phyloP scores from a whole-genome alignment of 2,888 invertebrate species.

The Nemotelus pantherinus region DNA sequence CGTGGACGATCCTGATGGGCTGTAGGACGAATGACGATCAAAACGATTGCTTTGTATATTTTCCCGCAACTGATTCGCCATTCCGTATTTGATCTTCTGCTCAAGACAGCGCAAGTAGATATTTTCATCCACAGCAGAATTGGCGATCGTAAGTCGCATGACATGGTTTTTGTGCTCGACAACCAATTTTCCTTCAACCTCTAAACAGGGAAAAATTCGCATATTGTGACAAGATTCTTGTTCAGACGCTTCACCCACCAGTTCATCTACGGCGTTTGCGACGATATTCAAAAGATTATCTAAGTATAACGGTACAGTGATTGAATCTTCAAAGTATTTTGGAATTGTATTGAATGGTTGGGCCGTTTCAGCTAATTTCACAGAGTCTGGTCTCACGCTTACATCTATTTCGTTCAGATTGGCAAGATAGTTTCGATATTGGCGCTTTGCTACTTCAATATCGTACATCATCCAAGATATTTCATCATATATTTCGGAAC shows the following conservation, averaged over 20 bases:
- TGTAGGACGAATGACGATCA: neutral
- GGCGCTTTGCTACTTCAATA: conserved; percentile 25
- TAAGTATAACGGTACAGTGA: conserved; percentile 40
- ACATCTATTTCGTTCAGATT: conserved; percentile 39
- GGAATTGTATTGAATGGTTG: conserved; percentile 6
- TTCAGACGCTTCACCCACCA: neutral
- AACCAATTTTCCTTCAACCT: neutral
- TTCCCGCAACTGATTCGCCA: neutral
- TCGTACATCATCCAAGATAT: conserved; percentile 45
- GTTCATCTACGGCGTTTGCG: neutral
- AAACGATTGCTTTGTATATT: too few species aligned
- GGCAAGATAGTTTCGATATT: conserved; percentile 33
- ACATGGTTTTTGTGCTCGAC: conserved; percentile 36
- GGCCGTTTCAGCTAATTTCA: neutral
- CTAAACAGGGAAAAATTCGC: neutral
- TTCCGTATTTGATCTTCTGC: neutral
- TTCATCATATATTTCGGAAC: conserved; percentile 40
- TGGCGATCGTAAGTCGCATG: conserved; percentile 14
- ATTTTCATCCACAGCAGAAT: neutral
- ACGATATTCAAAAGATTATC: conserved; percentile 38
- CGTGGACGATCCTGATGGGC: neutral
- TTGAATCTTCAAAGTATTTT: conserved; percentile 18
- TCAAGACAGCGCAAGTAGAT: conserved; percentile 26
- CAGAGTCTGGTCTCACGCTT: neutral
- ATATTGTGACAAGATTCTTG: neutral